Percentiles rank a stretch among this genome's conserved stretches.
Conservation (phyloP, 2,797 vertebrate genomes). For the Brachyalestes nurse region DNA sequence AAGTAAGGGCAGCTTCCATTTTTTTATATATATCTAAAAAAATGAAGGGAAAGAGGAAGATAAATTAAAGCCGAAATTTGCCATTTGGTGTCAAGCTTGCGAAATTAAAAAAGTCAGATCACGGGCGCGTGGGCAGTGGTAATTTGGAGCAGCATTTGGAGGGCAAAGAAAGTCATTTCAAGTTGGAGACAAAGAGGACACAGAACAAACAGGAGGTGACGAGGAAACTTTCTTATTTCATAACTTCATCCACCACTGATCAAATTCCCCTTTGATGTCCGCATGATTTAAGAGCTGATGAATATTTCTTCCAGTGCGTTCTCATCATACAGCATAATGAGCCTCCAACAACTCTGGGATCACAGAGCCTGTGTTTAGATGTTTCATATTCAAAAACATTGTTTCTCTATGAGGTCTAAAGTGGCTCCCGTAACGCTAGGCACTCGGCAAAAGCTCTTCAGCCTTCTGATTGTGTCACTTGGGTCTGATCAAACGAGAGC, state of each 20-base stretch:
- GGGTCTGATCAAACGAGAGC: conserved; percentile 6
- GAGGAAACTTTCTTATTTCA: background rate
- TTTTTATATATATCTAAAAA: background rate
- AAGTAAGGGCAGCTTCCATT: background rate
- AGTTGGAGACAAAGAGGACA: conserved; percentile 14
- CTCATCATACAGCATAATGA: conserved; percentile 13
- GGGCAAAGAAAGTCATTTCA: conserved; percentile 14
- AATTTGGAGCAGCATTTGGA: background rate
- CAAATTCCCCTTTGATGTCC: conserved; percentile 37
- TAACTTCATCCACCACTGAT: conserved; percentile 29
- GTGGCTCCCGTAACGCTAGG: background rate
- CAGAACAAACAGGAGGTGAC: background rate
- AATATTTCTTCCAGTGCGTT: conserved; percentile 18
- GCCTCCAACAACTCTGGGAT: conserved; percentile 23
- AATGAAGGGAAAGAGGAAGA: background rate
- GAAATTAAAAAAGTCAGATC: too few relatives aligned
- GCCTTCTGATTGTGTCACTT: background rate
- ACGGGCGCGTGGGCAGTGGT: background rate
- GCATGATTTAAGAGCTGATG: conserved; percentile 19
- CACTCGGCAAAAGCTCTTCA: background rate
- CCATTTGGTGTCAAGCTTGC: conserved; percentile 22
- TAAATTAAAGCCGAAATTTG: conserved; percentile 8
- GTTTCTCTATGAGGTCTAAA: conserved; percentile 8
- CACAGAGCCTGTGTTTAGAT: background rate
- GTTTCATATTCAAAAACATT: conserved; percentile 19